phyloP scores from a whole-genome alignment of 2,888 invertebrate genomes.

The Perizoma affinitatum region DNA sequence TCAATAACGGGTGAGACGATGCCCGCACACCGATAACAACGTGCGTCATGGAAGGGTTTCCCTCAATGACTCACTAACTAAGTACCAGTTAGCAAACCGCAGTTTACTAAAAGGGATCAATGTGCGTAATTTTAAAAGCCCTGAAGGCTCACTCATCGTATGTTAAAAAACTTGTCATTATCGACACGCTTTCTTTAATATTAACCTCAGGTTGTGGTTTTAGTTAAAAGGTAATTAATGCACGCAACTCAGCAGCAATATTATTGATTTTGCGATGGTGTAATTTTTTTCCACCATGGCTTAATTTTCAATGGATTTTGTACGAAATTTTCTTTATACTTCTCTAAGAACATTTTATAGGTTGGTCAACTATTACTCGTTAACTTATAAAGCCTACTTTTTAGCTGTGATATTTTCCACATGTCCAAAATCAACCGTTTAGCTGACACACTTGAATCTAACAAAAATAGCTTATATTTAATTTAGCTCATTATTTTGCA shows the following conservation, averaged over 20 bases:
- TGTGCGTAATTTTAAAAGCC: conserved; percentile 35
- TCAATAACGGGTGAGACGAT: conserved; percentile 61
- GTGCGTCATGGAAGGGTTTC: conserved; percentile 82
- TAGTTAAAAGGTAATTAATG: conserved; percentile 2
- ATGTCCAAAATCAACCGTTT: too few species aligned
- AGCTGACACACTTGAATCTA: too few species aligned
- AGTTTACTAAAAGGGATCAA: conserved; percentile 38
- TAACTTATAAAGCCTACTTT: too few species aligned
- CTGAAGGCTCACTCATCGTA: conserved; percentile 31
- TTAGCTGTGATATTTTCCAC: too few species aligned
- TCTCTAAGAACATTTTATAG: too few species aligned
- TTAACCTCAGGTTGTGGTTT: conserved; percentile 22
- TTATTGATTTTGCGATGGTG: background rate
- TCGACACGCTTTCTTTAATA: conserved; percentile 18
- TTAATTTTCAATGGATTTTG: too few species aligned
- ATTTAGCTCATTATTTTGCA: too few species aligned
- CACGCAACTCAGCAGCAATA: background rate
- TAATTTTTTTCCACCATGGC: too few species aligned
- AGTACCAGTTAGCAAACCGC: conserved; percentile 43
- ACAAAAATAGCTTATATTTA: too few species aligned
- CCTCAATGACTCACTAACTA: conserved; percentile 73
- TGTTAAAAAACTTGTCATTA: conserved; percentile 29
- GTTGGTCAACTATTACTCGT: too few species aligned
- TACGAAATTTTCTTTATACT: too few species aligned
- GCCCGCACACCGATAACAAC: conserved; percentile 67